Evolutionary conservation across 35 echinoderm and acorn worm species (phyloP).

Genomic region (Diadema setosum): DNA sequence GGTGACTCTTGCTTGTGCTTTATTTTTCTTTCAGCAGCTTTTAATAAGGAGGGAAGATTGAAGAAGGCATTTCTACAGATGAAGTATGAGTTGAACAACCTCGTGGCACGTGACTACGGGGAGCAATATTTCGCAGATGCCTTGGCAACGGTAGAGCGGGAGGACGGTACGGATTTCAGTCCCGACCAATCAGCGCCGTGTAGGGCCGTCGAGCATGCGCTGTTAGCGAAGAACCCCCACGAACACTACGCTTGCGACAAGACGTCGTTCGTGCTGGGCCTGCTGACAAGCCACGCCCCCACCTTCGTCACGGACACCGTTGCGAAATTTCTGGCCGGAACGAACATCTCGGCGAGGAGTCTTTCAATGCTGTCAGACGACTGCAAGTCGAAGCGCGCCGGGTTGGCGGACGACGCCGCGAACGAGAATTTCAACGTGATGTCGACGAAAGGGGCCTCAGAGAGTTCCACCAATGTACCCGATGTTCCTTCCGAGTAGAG

Average conservation of each 20-base stretch:
- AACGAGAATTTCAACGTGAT: neutral
- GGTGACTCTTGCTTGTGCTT: too few species aligned
- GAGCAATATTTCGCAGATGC: slow-evolving; percentile 51
- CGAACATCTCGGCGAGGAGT: slow-evolving; percentile 8
- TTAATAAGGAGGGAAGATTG: slow-evolving; percentile 1
- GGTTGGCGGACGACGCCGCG: neutral
- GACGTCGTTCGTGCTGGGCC: neutral
- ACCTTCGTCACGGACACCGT: slow-evolving; percentile 47
- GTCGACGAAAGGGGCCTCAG: neutral
- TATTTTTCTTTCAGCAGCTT: neutral
- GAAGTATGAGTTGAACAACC: neutral
- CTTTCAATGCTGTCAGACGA: neutral
- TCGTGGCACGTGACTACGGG: slow-evolving; percentile 39
- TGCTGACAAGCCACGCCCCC: slow-evolving; percentile 47
- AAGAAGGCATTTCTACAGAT: slow-evolving; percentile 34
- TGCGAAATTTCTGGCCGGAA: slow-evolving; percentile 33
- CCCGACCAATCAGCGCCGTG: slow-evolving; percentile 41
- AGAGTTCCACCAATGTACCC: too few species aligned
- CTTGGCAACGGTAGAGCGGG: slow-evolving; percentile 4
- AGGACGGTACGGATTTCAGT: slow-evolving; percentile 18
- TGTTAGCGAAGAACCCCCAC: slow-evolving; percentile 54
- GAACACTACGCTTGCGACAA: slow-evolving; percentile 47
- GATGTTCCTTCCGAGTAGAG: too few species aligned
- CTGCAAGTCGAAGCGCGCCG: neutral
- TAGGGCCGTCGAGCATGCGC: slow-evolving; percentile 46